Evolutionary conservation across 1,140 invertebrate species (phyloP), one percentile per base, ranked within the genome.

Genomic region (Diuraphis noxia): DNA sequence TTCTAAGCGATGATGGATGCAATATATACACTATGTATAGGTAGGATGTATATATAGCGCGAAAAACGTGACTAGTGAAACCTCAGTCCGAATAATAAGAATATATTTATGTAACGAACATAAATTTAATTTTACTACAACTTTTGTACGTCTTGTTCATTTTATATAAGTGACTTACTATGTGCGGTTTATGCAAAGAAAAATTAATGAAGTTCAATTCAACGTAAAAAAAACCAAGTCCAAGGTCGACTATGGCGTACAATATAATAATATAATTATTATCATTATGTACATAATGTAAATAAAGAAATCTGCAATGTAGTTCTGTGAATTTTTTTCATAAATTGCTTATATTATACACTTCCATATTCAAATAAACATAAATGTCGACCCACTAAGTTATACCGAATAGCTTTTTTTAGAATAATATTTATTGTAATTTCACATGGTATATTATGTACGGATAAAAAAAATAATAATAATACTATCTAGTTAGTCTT

Each of bases 151-250:
- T 46, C 10, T 30, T 43, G 40, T 41, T 30, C 23, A 40, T 36
- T 38, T 36, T 38, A 38, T 79, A 79, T 81, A 81, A 25, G 77
- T 21, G 34, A 38, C 34, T n/a, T 21, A n/a, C 23, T 84, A n/a
- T 84, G 30, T n/a, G 81, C 30, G 81, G 81, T 84, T 84, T 43
- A 43, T 43, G 81, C 13, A 84, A 41, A 43, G 36, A 84, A 84
- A 41, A 30, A 84, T 85, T 85, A 85, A 85, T 43, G 82, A 85
- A 85, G 41, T 85, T 85, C 17, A 30, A 84, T 84, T 84, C 81
- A 84, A 84, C 34, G 36, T 38, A 41, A 41, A 82, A n/a, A 79
- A 38, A 41, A 43, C 30, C 8, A 81, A 25, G 40, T 84, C 81
- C 81, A 41, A 84, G 81, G 81, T 13, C 30, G 10, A 84, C 81